Evolutionary conservation across 2,888 invertebrate genomes (phyloP).

Genomic region (Myopa tessellatipennis): DNA sequence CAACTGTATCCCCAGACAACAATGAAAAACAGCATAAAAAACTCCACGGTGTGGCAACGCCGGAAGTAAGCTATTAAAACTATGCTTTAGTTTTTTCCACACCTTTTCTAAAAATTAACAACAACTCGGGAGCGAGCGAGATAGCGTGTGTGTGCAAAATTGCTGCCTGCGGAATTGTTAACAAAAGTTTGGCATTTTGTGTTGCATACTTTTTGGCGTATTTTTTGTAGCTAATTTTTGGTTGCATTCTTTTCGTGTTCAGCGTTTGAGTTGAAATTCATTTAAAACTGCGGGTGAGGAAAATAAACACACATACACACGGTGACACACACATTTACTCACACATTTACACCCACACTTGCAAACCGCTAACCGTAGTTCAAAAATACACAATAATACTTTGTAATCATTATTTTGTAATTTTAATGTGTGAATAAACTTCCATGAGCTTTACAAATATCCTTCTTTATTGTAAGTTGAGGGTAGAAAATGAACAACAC

Average conservation of each 20-base stretch:
- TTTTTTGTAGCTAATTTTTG: not conserved
- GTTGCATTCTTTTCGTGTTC: not conserved
- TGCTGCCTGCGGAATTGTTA: not conserved
- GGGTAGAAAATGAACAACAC: too few species aligned
- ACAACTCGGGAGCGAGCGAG: not conserved
- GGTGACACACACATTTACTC: too few species aligned
- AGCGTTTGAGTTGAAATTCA: not conserved
- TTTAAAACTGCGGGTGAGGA: not conserved
- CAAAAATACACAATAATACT: too few species aligned
- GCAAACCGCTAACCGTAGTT: too few species aligned
- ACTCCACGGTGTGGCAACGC: not conserved
- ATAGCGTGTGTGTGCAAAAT: not conserved
- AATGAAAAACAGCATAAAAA: not conserved
- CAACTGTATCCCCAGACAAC: not conserved
- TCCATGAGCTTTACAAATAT: too few species aligned
- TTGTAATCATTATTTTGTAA: too few species aligned
- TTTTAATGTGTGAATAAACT: too few species aligned
- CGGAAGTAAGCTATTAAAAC: not conserved
- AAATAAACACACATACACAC: too few species aligned
- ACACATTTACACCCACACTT: too few species aligned
- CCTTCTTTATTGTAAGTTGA: too few species aligned
- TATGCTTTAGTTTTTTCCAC: not conserved
- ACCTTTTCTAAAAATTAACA: not conserved
- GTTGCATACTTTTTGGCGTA: conserved; percentile 37
- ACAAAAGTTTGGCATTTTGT: conserved; percentile 43